These are phyloP conservation scores for Embidobia sp. DNA, from an alignment of 2,888 invertebrate genomes.

Conservation along the genomic window DNA sequence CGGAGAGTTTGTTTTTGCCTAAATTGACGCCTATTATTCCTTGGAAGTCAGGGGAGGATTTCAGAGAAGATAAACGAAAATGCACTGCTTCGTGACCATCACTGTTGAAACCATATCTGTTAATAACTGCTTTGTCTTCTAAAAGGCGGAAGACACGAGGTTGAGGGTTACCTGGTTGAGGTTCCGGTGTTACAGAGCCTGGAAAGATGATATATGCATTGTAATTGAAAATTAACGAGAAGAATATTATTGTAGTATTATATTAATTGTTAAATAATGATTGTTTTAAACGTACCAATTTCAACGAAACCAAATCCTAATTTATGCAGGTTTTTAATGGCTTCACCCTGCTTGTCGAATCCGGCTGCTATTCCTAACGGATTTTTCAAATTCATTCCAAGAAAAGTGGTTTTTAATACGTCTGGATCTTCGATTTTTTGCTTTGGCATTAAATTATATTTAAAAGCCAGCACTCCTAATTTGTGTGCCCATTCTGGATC, in stretches of 20 bases:
- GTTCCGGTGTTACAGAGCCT: constrained; percentile 93
- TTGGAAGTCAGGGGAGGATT: constrained; percentile 82
- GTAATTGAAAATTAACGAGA: not conserved
- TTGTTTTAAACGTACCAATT: constrained; percentile 87
- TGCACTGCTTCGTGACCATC: constrained; percentile 92
- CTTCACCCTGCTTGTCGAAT: constrained; percentile 98
- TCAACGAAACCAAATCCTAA: constrained; percentile 98
- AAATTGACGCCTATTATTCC: constrained; percentile 95
- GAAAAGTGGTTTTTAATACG: constrained; percentile 86
- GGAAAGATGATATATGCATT: no score
- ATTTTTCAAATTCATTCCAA: constrained; percentile 89
- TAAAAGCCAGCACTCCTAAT: constrained; percentile 88
- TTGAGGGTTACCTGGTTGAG: constrained; percentile 95
- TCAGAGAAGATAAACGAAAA: constrained; percentile 85
- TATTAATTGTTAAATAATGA: no score
- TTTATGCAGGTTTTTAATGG: constrained; percentile 89
- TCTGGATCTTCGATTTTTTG: constrained; percentile 85
- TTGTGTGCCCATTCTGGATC: constrained; percentile 93
- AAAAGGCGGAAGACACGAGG: constrained; percentile 95
- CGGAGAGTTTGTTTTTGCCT: constrained; percentile 95
- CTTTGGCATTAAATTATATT: constrained; percentile 88
- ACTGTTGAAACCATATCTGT: constrained; percentile 98
- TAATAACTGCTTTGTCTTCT: constrained; percentile 94
- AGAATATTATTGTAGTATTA: no score
- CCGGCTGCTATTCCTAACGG: constrained; percentile 99